Percentiles rank a stretch among this genome's conserved stretches.
phyloP scores from a whole-genome alignment of 53 echinoderm and acorn worm species.

The Pentamera pediparva region DNA sequence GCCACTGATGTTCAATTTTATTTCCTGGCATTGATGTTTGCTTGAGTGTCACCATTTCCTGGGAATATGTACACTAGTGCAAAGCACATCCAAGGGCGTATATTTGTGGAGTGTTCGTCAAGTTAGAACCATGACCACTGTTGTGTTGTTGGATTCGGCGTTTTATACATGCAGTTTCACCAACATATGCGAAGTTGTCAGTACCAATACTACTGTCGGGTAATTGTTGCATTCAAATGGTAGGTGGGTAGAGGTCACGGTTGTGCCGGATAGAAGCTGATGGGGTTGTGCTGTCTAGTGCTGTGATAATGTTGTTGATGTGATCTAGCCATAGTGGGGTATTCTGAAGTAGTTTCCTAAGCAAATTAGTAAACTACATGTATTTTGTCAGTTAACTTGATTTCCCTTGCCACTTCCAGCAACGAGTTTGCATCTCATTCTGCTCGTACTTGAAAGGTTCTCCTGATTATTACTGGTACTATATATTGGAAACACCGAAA shows the following conservation, averaged over 20 bases:
- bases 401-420: too few species aligned
- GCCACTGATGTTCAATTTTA: slow-evolving; percentile 18
- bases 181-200: slow-evolving; percentile 44
- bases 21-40: slow-evolving; percentile 16
- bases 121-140: background rate
- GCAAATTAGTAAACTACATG: too few species aligned
- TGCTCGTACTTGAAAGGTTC: too few species aligned
- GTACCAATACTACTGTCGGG: slow-evolving; percentile 21
- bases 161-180: slow-evolving; percentile 24
- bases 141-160: background rate
- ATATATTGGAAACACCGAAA: too few species aligned
- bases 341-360: slow-evolving; percentile 36
- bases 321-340: slow-evolving; percentile 38
- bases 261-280: slow-evolving; percentile 9
- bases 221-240: slow-evolving; percentile 24
- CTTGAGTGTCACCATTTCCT: background rate
- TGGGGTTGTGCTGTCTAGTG: slow-evolving; percentile 30
- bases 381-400: too few species aligned
- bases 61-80: slow-evolving; percentile 16
- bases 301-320: slow-evolving; percentile 27
- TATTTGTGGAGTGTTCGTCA: slow-evolving; percentile 37
- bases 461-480: too few species aligned
- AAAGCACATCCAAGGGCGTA: slow-evolving; percentile 44
- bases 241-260: slow-evolving; percentile 29
- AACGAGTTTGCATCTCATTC: too few species aligned